These are phyloP conservation scores for Sebastes cheni DNA, from an alignment of 2,797 vertebrate genomes.

Conservation along the genomic window DNA sequence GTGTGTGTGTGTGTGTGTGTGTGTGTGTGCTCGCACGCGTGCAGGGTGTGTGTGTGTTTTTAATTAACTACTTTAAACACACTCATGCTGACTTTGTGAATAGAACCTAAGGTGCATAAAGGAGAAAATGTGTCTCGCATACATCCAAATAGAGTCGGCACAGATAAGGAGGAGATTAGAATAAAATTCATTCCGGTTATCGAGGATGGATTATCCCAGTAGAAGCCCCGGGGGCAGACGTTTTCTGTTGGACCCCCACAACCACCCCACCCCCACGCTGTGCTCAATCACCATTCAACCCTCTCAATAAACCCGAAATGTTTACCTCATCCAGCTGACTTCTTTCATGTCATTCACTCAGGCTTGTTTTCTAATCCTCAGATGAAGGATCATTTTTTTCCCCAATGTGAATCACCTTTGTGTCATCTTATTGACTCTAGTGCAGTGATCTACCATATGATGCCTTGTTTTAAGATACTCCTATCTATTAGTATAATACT, in stretches of 20 bases:
- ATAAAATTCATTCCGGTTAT: conserved; percentile 49
- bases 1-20: not conserved
- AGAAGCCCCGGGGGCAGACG: conserved; percentile 5
- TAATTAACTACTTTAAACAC: conserved; percentile 62
- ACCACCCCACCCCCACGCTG: not conserved
- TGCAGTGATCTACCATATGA: not conserved
- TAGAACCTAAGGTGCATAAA: conserved; percentile 38
- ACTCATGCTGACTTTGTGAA: conserved; percentile 52
- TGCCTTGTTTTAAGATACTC: not conserved
- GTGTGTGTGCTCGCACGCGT: not conserved
- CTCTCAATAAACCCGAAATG: conserved; percentile 5
- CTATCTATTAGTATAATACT: not conserved
- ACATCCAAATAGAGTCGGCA: conserved; percentile 14
- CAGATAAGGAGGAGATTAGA: conserved; percentile 57
- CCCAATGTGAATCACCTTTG: not conserved
- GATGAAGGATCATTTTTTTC: not conserved
- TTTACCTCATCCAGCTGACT: conserved; percentile 16
- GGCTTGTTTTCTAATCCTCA: not conserved
- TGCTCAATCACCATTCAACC: conserved; percentile 22
- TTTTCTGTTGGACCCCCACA: not conserved
- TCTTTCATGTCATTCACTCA: not conserved
- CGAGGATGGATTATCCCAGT: conserved; percentile 37
- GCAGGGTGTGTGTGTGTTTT: conserved; percentile 47
- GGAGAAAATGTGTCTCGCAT: conserved; percentile 35
- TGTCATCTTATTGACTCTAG: not conserved